Evolutionary conservation across 2,797 vertebrate species (phyloP), one percentile per base, ranked within the genome.

Genomic region (Semaprochilodus insignis): DNA sequence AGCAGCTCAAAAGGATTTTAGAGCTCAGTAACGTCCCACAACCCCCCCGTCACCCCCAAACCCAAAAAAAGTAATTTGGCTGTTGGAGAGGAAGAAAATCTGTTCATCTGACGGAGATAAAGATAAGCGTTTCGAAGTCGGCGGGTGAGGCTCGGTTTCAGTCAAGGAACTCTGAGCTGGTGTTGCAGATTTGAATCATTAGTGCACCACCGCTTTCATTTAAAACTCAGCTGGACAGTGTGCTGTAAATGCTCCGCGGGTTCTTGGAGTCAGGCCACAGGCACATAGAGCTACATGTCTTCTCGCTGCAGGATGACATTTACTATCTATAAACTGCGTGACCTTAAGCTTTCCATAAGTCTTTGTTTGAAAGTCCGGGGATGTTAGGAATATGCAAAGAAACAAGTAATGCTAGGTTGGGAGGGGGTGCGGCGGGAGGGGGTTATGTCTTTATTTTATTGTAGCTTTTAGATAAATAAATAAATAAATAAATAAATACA

Each of bases 201-300:
- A 23, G 54, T 72, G 67, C 77, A 72, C 78, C 77, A 79, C 74
- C 40, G 70, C 69, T 81, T 83, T 81, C 83, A 81, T 85, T 87
- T 83, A 81, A 67, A 78, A 55, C 81, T 73, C 83, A 71, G 78
- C 57, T 81, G 86, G 70, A 87, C 55, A 76, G 52, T 57, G 78
- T 62, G 67, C 75, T n/a, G 62, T 73, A 81, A 78, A 81, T 76
- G 74, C 78, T 78, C 75, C n/a, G 74, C 40, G 44, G 67, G 60
- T 75, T 77, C 78, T 76, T 77, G 66, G 31, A 78, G 80, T n/a
- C 48, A 62, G 70, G 55, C 69, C 72, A 34, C 80, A 77, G 55
- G 54, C 76, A 71, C 57, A 21, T 21, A 63, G 69, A 63, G 31
- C 74, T 63, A 27, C 44, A 77, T 55, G 60, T 71, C 65, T 71